Evolutionary conservation across 2,797 vertebrate genomes (phyloP), one percentile per base, ranked within the genome.

Genomic region (Bovichtus diacanthus): DNA sequence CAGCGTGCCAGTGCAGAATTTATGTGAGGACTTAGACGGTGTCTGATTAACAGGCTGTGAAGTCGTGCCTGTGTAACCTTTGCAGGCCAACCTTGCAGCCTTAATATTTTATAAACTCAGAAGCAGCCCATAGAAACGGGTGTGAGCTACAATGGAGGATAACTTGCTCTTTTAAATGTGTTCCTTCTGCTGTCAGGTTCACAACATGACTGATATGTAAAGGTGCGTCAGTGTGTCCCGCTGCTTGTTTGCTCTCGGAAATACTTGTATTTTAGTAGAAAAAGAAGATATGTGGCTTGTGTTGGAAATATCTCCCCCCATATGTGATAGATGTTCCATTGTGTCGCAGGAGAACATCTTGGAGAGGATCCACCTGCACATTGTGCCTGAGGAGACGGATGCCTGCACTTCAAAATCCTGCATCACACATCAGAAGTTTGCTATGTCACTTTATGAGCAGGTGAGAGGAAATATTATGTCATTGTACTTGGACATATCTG

Each of bases 361-460:
- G 76, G 95, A 97, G 81, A 96, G 96, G 93, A 98, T 99, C 89
- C 98, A 99, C 83, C 95, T 97, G 86, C 97, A 99, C 87, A 96
- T 99, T 50, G 97, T 97, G 83, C 96, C 97, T 72, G 97, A 97
- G 87, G 97, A 97, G 76, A 94, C 95, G 0, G 98, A 99, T 75
- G 95, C 96, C 92, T 99, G 98, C 92, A 97, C 98, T 39, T 98
- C 98, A 2, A 97, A 96, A 76, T 97, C 96, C 34, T 99, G 98
- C 87, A 98, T 99, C 92, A 97, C 98, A 2, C 98, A 99, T 90
- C 97, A 97, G 92, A 99, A 99, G 94, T 99, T 99, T 88, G 98
- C 98, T 6, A 98, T 99, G 97, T 95, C 97, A 0, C 93, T 99
- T 62, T 99, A 99, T 78, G 98, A 99, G 77, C 98, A 99, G 97